Conservation (phyloP, 2,113 vertebrate species). For the Condylura cristata region DNA sequence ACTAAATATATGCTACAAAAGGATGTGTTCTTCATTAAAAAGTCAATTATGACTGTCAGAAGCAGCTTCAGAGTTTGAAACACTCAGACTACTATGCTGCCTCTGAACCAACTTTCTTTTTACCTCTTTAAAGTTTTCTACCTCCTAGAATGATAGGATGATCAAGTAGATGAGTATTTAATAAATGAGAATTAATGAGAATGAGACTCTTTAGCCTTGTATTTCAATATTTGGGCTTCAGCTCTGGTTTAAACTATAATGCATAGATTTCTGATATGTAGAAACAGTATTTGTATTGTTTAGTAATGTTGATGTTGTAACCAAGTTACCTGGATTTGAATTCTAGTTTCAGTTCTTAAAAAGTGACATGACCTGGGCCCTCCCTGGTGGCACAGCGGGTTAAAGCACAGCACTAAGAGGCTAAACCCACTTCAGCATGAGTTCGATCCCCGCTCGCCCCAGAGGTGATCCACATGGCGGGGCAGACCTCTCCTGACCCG, state of each 20-base stretch:
- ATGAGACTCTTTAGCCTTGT: neutral
- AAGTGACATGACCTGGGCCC: neutral
- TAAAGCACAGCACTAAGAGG: too few relatives aligned
- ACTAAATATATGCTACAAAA: neutral
- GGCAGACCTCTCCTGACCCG: too few relatives aligned
- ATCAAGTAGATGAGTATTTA: constrained; percentile 12
- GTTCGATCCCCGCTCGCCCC: too few relatives aligned
- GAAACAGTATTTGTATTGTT: neutral
- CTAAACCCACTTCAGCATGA: too few relatives aligned
- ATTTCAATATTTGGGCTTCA: constrained; percentile 5
- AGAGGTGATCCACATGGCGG: too few relatives aligned
- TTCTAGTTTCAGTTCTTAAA: neutral
- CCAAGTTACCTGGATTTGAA: neutral
- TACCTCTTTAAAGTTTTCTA: neutral
- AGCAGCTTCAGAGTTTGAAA: neutral
- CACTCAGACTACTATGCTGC: neutral
- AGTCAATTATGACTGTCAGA: neutral
- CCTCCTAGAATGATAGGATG: neutral
- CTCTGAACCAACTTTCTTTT: constrained; percentile 19
- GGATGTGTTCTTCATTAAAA: neutral
- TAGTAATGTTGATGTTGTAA: neutral
- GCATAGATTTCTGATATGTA: neutral
- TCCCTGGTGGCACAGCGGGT: too few relatives aligned
- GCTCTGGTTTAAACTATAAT: neutral
- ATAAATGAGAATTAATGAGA: constrained; percentile 24